These are phyloP conservation scores for Drymodes brunneopygia DNA, from an alignment of 2,113 vertebrate genomes.

Conservation along the genomic window DNA sequence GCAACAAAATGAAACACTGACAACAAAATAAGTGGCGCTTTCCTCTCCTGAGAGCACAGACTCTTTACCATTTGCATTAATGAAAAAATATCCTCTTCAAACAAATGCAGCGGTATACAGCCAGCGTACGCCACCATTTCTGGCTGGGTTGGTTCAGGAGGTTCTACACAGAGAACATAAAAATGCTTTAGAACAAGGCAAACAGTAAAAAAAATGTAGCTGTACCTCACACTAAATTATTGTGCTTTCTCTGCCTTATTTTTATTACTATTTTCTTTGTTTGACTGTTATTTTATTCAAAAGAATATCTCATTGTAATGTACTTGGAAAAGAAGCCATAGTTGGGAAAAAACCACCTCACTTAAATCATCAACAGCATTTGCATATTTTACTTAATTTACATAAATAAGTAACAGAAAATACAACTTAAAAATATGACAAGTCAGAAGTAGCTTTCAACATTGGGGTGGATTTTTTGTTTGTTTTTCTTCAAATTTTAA, in stretches of 20 bases:
- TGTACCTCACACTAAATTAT: not conserved
- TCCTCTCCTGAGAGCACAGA: not conserved
- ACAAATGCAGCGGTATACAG: conserved; percentile 75
- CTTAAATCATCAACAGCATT: not conserved
- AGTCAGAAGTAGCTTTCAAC: not conserved
- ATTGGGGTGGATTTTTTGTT: not conserved
- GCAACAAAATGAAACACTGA: not conserved
- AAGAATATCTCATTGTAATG: not conserved
- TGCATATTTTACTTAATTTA: not conserved
- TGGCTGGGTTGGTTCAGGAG: conserved; percentile 18
- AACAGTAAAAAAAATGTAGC: not conserved
- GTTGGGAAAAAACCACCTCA: not conserved
- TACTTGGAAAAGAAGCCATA: not conserved
- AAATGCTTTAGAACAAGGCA: not conserved
- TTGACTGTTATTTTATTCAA: not conserved
- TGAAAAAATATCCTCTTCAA: conserved; percentile 73
- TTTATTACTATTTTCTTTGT: not conserved
- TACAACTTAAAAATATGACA: not conserved
- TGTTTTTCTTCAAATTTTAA: not conserved
- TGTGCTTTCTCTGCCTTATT: not conserved
- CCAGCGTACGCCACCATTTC: conserved; percentile 78
- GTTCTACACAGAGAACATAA: conserved; percentile 52
- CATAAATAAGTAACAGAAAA: not conserved
- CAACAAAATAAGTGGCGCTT: not conserved
- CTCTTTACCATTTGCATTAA: conserved; percentile 82